phyloP scores from a whole-genome alignment of 2,113 vertebrate genomes.

The Lepisosteus oculatus region DNA sequence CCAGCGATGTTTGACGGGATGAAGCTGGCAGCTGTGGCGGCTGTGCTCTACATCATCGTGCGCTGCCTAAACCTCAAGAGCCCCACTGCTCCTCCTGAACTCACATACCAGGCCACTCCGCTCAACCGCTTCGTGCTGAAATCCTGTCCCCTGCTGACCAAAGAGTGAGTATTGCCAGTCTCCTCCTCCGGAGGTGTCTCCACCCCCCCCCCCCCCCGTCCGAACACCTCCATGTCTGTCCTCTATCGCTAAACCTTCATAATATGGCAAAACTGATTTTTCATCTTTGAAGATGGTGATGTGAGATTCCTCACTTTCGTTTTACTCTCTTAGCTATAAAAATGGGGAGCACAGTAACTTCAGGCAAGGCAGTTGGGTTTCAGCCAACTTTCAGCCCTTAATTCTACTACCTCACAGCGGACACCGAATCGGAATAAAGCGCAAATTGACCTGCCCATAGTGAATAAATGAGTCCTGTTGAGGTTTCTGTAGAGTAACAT shows the following conservation, averaged over 20 bases:
- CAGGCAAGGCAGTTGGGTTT: too few species aligned
- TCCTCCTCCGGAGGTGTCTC: conserved; percentile 23
- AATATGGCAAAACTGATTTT: too few species aligned
- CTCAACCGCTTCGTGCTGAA: conserved; percentile 88
- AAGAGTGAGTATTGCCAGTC: conserved; percentile 83
- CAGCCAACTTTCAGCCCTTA: too few species aligned
- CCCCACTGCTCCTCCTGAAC: conserved; percentile 86
- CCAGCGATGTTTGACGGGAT: conserved; percentile 94
- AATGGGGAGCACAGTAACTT: too few species aligned
- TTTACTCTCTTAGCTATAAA: conserved; percentile 31
- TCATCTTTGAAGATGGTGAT: background rate
- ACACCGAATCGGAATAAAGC: too few species aligned
- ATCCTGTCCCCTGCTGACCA: conserved; percentile 91
- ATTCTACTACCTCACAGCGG: too few species aligned
- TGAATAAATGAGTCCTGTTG: too few species aligned
- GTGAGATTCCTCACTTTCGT: conserved; percentile 13
- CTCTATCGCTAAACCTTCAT: too few species aligned
- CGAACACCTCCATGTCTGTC: too few species aligned
- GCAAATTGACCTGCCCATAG: too few species aligned
- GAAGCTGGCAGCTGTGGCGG: conserved; percentile 92
- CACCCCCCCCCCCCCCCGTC: background rate
- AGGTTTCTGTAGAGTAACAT: too few species aligned
- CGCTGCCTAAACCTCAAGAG: conserved; percentile 96
- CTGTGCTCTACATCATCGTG: conserved; percentile 88
- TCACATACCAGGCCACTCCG: conserved; percentile 87